Evolutionary conservation across 23 tunicate genomes (phyloP).

Genomic region (Halocynthia aurantium): DNA sequence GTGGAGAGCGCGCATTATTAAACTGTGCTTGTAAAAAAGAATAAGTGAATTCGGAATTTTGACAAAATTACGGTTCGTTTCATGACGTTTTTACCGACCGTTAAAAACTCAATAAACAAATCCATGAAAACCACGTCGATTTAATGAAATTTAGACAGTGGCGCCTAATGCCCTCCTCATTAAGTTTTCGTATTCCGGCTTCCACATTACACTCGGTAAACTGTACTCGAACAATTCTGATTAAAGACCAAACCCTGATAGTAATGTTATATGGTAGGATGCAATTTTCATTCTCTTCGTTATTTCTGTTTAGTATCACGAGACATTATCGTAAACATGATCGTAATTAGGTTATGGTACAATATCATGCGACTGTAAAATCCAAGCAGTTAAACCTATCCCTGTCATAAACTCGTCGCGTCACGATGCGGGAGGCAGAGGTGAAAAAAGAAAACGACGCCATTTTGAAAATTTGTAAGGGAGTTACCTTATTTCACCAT

Average conservation of each 20-base stretch:
- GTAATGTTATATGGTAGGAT: too few relatives aligned
- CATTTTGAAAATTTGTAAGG: too few relatives aligned
- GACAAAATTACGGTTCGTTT: conserved; percentile 10
- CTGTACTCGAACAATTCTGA: background rate
- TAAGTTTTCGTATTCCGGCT: conserved; percentile 9
- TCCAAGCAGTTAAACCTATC: background rate
- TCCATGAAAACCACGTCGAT: conserved; percentile 21
- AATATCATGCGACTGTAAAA: background rate
- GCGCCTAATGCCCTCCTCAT: conserved; percentile 34
- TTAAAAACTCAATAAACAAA: background rate
- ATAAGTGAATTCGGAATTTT: background rate
- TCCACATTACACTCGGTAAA: conserved; percentile 30
- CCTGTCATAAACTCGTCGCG: too few relatives aligned
- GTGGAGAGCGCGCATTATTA: too few relatives aligned
- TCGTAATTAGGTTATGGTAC: background rate
- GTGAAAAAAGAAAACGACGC: too few relatives aligned
- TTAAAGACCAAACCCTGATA: background rate
- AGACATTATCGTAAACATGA: conserved; percentile 16
- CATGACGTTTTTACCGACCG: conserved; percentile 1
- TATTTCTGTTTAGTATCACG: background rate
- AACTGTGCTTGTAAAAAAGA: too few relatives aligned
- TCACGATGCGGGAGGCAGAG: too few relatives aligned
- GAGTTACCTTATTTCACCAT: too few relatives aligned
- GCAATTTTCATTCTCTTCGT: too few relatives aligned
- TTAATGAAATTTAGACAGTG: conserved; percentile 30